Evolutionary conservation across 2,888 invertebrate species (phyloP), one percentile per base, ranked within the genome.

Genomic region (Synergus itoensis): DNA sequence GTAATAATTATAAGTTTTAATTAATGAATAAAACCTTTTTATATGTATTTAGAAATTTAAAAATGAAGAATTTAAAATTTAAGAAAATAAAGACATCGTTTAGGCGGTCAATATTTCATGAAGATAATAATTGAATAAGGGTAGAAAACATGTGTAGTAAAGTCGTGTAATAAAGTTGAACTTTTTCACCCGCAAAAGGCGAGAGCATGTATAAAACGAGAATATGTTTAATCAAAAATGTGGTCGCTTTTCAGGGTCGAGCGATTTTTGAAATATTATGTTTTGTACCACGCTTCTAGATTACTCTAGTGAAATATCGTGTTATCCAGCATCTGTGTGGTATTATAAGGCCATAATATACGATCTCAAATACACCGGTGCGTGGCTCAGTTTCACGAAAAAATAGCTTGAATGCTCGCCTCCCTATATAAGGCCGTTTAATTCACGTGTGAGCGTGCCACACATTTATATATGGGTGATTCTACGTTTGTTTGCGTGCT

Each of bases 301-400:
- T 53, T 73, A 73, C 16, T 53, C 16, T 73, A 9, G 5, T n/a
- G 36, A 73, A 53, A 53, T 53, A 73, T 28, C 11, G 53, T 36
- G 36, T 53, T 73, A 53, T 53, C 48, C 53, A 53, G 53, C 73
- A n/a, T 48, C 73, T 28, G 36, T 9, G 48, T n/a, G 12, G 21
- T 67, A 67, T 67, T 67, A 67, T 45, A 45, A 21, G 43, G 28
- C n/a, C 36, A 36, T 73, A 73, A 73, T 73, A 73, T 73, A 53
- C n/a, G 53, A 73, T 28, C 48, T 16, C 48, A 28, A 69, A 69
- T 69, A 48, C 28, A 69, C 7, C 69, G 9, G 48, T 53, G 36
- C 21, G 53, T 73, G 73, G 73, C 48, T 53, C n/a, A 73, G 73
- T 53, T 73, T 73, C 4, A 14, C 28, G 53, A 9, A 16, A 73